Percentiles rank a stretch among this genome's conserved stretches.
phyloP scores from a whole-genome alignment of 2,888 invertebrate genomes.

The Chirona hameri region DNA sequence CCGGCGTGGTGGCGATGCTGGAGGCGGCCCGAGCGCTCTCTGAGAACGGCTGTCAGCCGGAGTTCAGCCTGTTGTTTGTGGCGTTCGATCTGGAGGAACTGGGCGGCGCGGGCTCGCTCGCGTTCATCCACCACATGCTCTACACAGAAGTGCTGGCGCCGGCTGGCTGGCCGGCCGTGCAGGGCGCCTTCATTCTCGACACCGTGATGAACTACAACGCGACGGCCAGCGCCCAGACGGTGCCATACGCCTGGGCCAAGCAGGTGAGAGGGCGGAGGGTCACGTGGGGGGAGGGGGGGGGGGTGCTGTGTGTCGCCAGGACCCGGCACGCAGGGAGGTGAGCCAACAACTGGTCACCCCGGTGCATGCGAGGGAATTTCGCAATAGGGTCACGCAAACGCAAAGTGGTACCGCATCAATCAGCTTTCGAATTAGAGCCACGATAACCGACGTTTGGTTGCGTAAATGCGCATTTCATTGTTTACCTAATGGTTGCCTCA shows the following conservation, averaged over 20 bases:
- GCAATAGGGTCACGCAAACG: not conserved
- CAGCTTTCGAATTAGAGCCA: no score
- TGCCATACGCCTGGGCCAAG: constrained; percentile 40
- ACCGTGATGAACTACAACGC: constrained; percentile 46
- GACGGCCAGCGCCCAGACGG: constrained; percentile 43
- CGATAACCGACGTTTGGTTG: no score
- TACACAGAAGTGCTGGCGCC: constrained; percentile 38
- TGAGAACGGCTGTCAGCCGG: constrained; percentile 41
- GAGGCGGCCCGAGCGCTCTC: constrained; percentile 44
- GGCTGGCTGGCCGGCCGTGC: not conserved
- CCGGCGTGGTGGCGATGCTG: constrained; percentile 46
- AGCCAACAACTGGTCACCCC: no score
- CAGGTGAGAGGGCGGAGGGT: constrained; percentile 35
- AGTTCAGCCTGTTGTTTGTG: constrained; percentile 46
- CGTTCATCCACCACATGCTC: constrained; percentile 34
- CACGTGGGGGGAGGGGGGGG: no score
- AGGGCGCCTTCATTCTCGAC: constrained; percentile 47
- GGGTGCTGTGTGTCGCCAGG: no score
- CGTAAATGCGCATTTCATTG: no score
- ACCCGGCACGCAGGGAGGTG: no score
- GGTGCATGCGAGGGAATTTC: no score
- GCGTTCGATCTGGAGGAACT: constrained; percentile 48
- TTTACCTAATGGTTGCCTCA: no score
- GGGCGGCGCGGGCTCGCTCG: constrained; percentile 40
- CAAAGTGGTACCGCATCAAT: not conserved